These are phyloP conservation scores for Semaprochilodus insignis DNA, from an alignment of 2,797 vertebrate genomes.

Conservation along the genomic window DNA sequence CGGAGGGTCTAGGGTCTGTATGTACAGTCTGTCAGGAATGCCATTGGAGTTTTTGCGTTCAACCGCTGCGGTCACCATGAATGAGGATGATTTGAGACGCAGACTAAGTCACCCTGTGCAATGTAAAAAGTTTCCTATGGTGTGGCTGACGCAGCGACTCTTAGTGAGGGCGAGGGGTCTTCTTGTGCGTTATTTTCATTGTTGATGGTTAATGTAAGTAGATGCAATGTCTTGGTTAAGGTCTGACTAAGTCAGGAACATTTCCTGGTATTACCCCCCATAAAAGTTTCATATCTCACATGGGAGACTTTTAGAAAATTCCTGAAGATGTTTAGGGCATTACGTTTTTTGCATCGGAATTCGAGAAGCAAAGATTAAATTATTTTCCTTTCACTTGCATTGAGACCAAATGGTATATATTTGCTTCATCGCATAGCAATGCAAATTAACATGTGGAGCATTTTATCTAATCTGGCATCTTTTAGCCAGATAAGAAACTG, in stretches of 20 bases:
- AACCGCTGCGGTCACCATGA: conserved; percentile 46
- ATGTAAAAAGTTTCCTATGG: conserved; percentile 27
- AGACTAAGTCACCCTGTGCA: conserved; percentile 40
- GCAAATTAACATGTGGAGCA: conserved; percentile 10
- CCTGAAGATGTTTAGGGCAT: neutral
- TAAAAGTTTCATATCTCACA: neutral
- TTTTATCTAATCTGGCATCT: conserved; percentile 26
- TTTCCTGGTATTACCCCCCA: conserved; percentile 22
- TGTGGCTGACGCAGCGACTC: conserved; percentile 37
- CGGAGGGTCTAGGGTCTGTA: conserved; percentile 37
- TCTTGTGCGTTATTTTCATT: conserved; percentile 37
- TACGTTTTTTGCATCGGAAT: neutral
- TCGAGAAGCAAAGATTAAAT: neutral
- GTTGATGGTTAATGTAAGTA: conserved; percentile 32
- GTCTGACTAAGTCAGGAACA: conserved; percentile 38
- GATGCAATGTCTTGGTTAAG: conserved; percentile 47
- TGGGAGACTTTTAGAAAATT: neutral
- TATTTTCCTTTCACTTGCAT: neutral
- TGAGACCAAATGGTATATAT: conserved; percentile 3
- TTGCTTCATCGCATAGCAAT: conserved; percentile 2
- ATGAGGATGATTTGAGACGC: conserved; percentile 44
- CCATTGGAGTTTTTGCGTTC: conserved; percentile 38
- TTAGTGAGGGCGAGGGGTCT: conserved; percentile 9
- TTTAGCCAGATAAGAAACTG: conserved; percentile 30
- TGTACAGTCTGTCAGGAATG: conserved; percentile 45